phyloP scores from a whole-genome alignment of 2,888 invertebrate species.

The Ellobium chinense region DNA sequence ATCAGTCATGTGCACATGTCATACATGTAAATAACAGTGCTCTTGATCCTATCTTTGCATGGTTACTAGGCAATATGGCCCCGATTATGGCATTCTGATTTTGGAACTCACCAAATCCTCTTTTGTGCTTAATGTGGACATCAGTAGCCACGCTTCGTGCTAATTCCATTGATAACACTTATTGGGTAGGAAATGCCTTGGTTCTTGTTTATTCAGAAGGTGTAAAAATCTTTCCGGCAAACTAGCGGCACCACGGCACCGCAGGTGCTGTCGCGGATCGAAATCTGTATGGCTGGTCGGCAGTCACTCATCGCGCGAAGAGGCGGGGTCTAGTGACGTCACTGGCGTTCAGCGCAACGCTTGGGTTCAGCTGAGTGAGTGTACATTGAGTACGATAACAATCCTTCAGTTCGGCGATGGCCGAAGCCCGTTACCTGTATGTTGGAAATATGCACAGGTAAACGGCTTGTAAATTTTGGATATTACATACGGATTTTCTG shows the following conservation, averaged over 20 bases:
- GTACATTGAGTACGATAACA: background rate
- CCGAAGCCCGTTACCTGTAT: conserved; percentile 28
- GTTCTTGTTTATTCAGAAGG: conserved; percentile 17
- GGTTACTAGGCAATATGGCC: too few relatives aligned
- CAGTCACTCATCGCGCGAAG: conserved; percentile 31
- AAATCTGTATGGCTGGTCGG: conserved; percentile 26
- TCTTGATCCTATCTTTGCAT: too few relatives aligned
- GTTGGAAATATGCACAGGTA: background rate
- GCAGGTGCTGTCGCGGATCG: background rate
- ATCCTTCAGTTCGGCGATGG: conserved; percentile 1
- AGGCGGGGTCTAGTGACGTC: conserved; percentile 36
- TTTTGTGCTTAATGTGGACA: background rate
- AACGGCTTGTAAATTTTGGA: background rate
- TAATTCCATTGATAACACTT: background rate
- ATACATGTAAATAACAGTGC: too few relatives aligned
- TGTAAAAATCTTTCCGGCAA: conserved; percentile 7
- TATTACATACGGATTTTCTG: background rate
- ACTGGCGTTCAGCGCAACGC: conserved; percentile 17
- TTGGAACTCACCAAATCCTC: too few relatives aligned
- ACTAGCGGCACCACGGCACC: background rate
- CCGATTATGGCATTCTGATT: too few relatives aligned
- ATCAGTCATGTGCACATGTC: too few relatives aligned
- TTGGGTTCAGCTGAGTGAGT: conserved; percentile 23
- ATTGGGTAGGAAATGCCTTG: background rate
- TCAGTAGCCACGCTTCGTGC: background rate